Conservation (phyloP, 2,113 vertebrate genomes). For the Arizona elegans region DNA sequence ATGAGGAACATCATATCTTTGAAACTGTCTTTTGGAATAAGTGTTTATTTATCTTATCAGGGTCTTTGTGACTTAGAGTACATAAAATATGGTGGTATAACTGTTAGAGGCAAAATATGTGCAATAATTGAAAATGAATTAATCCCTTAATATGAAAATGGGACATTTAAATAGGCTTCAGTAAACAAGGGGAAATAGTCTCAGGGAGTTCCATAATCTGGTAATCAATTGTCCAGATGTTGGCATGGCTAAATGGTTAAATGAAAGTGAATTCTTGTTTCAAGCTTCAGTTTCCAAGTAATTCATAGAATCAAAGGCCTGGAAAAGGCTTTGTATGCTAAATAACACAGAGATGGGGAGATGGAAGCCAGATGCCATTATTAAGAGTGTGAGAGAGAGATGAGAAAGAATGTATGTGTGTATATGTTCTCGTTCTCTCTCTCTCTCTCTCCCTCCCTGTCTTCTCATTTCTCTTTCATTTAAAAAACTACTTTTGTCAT, state of each 20-base stretch:
- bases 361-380: too few species aligned
- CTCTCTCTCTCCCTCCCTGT: too few species aligned
- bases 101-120: neutral
- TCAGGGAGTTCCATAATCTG: neutral
- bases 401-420: too few species aligned
- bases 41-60: neutral
- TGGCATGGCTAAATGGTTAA: neutral
- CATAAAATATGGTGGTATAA: neutral
- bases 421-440: too few species aligned
- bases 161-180: neutral
- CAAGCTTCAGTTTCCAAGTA: neutral
- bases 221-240: neutral
- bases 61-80: neutral
- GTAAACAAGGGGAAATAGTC: neutral
- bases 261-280: neutral
- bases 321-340: neutral
- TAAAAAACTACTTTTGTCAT: neutral
- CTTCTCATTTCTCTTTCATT: neutral
- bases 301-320: neutral
- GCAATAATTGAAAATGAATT: neutral
- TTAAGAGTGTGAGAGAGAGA: too few species aligned
- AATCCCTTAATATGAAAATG: neutral
- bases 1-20: neutral
- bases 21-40: neutral
- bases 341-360: neutral